Base-by-base conservation (phyloP, 2,888 invertebrate genomes). In the Drosophila meridionalis region DNA sequence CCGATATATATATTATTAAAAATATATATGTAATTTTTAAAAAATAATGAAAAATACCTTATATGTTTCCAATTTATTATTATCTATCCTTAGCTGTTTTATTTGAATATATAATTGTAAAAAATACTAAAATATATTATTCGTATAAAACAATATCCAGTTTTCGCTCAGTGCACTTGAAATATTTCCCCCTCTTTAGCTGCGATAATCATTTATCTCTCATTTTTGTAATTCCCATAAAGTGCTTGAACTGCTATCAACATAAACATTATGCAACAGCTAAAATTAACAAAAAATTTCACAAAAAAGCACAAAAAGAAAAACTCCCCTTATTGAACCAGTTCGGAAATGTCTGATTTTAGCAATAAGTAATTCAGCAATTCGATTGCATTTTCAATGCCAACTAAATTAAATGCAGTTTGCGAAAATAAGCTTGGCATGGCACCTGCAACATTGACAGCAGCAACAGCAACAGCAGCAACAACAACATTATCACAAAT, bases 361-460 rank as follows among this genome's bases (percentile, higher is more conserved):
- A 34, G 55, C 70, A 63, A 58, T 58, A 60, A 68, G 50, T 62
- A 65, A 58, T 62, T 56, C 48, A 30, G 52, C 52, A 57, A 73
- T 56, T 62, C 74, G 65, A 43, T 36, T 55, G 68, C 69, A 75
- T 63, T 72, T 79, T 82, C 82, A 82, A 79, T 81, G 81, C 82
- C 82, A 81, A 63, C 45, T 38, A 69, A 80, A 81, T 80, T 55
- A 72, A 77, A 63, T 55, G 62, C 68, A 62, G 34, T 26, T 58
- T 52, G 76, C 62, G 53, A 55, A 28, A 47, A 28, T 56, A 63
- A 55, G 50, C 58, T 48, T 36, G 65, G 28, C 40, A 36, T 42
- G 55, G 50, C 70, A 71, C 55, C 72, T 72, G 58, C 56, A 59
- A 48, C 67, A 64, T n/a, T 61, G 53, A 56, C 67, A 59, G 42